phyloP scores from a whole-genome alignment of 2,888 invertebrate species.

The Andricus curvator region DNA sequence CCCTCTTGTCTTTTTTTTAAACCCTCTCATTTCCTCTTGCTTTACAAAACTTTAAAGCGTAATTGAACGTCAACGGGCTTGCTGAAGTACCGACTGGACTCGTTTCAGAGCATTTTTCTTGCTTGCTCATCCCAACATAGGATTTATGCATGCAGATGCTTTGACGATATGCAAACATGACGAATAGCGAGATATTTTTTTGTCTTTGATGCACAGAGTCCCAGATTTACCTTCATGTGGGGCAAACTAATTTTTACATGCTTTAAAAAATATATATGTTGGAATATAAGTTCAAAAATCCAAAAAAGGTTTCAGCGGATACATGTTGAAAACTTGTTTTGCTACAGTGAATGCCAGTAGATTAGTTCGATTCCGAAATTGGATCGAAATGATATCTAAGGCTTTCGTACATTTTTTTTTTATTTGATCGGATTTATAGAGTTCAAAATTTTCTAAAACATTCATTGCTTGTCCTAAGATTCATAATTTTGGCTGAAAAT shows the following conservation, averaged over 20 bases:
- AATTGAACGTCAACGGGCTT: slow-evolving; percentile 72
- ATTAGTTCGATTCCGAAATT: too few species aligned
- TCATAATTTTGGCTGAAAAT: too few species aligned
- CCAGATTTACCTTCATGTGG: neutral
- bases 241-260: neutral
- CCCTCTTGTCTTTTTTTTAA: slow-evolving; percentile 40
- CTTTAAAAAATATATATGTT: too few species aligned
- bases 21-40: slow-evolving; percentile 54
- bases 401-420: too few species aligned
- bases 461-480: too few species aligned
- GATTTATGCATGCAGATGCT: slow-evolving; percentile 6
- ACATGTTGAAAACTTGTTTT: too few species aligned
- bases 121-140: slow-evolving; percentile 33
- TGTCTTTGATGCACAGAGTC: neutral
- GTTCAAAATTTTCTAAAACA: too few species aligned
- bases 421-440: too few species aligned
- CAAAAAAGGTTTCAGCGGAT: too few species aligned
- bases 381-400: too few species aligned
- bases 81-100: slow-evolving; percentile 56
- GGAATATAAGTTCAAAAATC: too few species aligned
- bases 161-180: slow-evolving; percentile 35
- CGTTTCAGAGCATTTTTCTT: slow-evolving; percentile 59
- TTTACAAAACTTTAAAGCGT: slow-evolving; percentile 69
- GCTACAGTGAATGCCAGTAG: too few species aligned
- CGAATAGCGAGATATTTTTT: neutral